These are phyloP conservation scores for Folsomia manolachei DNA, from an alignment of 2,888 invertebrate species.

Conservation along the genomic window DNA sequence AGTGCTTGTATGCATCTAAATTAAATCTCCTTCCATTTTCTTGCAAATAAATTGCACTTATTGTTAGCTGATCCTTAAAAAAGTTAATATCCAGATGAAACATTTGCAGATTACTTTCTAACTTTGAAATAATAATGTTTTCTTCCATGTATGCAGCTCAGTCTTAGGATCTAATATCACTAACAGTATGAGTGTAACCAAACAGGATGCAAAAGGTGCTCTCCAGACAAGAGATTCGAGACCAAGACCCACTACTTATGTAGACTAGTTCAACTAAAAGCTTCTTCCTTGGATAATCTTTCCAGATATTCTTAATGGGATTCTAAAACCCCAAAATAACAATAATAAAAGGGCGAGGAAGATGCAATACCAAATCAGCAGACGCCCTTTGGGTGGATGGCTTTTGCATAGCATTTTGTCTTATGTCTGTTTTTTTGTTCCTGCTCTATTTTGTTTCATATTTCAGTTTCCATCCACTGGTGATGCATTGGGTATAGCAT, in stretches of 20 bases:
- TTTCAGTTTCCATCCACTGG: constrained; percentile 5
- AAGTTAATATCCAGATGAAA: background rate
- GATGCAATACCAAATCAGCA: constrained; percentile 9
- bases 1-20: too few relatives aligned
- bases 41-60: too few relatives aligned
- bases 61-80: too few relatives aligned
- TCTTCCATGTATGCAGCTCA: too few relatives aligned
- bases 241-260: too few relatives aligned
- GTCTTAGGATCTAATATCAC: too few relatives aligned
- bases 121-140: too few relatives aligned
- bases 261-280: background rate
- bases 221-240: background rate
- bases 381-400: constrained; percentile 19
- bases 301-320: constrained; percentile 14
- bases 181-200: background rate
- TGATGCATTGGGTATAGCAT: background rate
- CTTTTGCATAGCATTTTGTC: background rate
- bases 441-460: background rate
- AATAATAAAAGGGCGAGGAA: constrained; percentile 5
- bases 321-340: constrained; percentile 17
- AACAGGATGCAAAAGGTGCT: background rate
- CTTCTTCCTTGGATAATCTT: constrained; percentile 12
- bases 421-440: background rate
- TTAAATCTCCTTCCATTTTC: too few relatives aligned
- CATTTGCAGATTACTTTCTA: background rate